Conservation (phyloP, 2,113 vertebrate genomes). For the Puffinus mauretanicus region DNA sequence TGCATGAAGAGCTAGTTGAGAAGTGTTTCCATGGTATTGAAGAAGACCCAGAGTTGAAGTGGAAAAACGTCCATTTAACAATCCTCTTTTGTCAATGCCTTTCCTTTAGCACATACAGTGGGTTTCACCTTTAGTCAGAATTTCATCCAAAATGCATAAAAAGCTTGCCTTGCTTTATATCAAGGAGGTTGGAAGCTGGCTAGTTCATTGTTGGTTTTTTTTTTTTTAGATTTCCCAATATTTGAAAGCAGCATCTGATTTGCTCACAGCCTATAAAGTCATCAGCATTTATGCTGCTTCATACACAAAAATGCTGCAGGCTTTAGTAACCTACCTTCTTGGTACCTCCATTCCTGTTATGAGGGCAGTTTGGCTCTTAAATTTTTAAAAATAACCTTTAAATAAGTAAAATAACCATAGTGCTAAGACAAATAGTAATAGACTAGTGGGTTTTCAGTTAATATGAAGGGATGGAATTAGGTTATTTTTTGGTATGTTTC, state of each 20-base stretch:
- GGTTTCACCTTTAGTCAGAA: background rate
- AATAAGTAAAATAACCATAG: background rate
- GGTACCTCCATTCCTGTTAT: fast-evolving
- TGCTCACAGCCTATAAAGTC: background rate
- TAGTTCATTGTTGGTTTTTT: background rate
- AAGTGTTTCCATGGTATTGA: background rate
- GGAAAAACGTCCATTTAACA: background rate
- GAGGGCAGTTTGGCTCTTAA: background rate
- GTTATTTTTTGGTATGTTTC: background rate
- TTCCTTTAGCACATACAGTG: background rate
- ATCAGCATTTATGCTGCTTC: background rate
- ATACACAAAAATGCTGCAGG: background rate
- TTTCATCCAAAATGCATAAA: background rate
- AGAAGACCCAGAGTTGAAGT: background rate
- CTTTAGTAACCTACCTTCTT: background rate
- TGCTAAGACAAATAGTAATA: background rate
- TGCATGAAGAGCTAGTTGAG: background rate
- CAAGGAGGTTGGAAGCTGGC: conserved; percentile 28
- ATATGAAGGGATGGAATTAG: background rate
- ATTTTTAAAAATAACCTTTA: background rate
- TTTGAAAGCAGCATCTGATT: background rate
- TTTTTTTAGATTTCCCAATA: background rate
- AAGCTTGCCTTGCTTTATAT: conserved; percentile 12
- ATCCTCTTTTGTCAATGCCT: background rate
- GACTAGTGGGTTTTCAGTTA: background rate